Base-by-base conservation (phyloP, 1,140 invertebrate genomes). In the Lamellibrachia luymesi region DNA sequence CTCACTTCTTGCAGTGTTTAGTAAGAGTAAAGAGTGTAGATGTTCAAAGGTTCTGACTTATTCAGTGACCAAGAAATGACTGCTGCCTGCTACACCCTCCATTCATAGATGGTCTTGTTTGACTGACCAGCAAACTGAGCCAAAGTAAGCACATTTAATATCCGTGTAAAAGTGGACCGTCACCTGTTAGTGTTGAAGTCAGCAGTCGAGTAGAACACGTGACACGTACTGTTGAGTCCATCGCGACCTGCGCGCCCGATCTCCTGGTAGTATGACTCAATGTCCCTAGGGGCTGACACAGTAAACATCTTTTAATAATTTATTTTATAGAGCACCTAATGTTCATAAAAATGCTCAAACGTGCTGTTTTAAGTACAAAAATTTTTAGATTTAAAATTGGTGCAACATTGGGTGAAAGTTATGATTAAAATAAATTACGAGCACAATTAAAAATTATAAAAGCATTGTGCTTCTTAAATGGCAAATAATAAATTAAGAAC, bases 231-330 rank as follows among this genome's bases (percentile, higher is more conserved):
- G 8, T 97, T 97, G 92, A 97, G 97, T 8, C 98, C 98, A 97
- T 99, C 98, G 94, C 98, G 96, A 2, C 96, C 98, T 17, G 98
- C 98, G 94, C 98, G 96, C 4, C 98, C 98, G 95, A 98, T 98
- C 96, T 99, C 98, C 95, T 98, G 98, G 95, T 98, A 98, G 96
- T 98, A 99, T 95, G 98, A 98, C 95, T 98, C 98, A 97, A 99
- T 98, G 25, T 98, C 98, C 96, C 98, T 98, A 89, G 98, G 98
- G 50, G 98, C 96, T 49, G 95, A 80, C 64, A 80, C 2, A 22
- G 25, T 22, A 80, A 80, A 56, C 52, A 56, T 6, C 52, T 80
- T 4, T 17, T 4, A 80, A 80, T 80, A 22, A 22, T 80, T 22
- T 22, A 80, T 22, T 80, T 38, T 80, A 22, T 80, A 80, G 64